Base-by-base conservation (phyloP, 2,888 invertebrate genomes). In the Euplexia lucipara region DNA sequence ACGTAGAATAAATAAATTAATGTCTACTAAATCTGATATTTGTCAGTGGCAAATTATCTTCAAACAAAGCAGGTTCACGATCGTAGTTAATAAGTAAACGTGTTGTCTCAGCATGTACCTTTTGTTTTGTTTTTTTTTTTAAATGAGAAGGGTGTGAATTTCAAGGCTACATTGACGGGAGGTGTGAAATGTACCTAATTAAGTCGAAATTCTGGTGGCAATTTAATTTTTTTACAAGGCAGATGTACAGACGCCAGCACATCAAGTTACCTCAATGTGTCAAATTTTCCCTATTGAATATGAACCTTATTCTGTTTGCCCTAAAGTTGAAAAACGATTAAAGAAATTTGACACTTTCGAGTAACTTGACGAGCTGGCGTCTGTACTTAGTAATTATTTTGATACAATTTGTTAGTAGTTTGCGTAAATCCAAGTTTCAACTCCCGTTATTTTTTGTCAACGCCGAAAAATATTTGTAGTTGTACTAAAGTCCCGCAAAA, bases 61-160 rank as follows among this genome's bases (percentile, higher is more conserved):
- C 18, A 52, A 42, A 66, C 39, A 65, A 64, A 75, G 47, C 62
- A 49, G 47, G 54, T 54, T 20, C 51, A 37, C 47, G 62, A 44
- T 4, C 45, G 35, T 78, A 78, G 78, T 74, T 69, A 74, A 74
- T 68, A 68, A 62, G 68, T 75, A 68, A 72, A 69, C 61, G 41
- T 58, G 79, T 78, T 75, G 78, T 64, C 76, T 32, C 41, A 41
- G 68, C 64, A 34, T 51, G 49, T 10, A 26, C n/a, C 14, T 64
- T 42, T 57, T 41, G 22, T 52, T 64, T 75, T 70, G 52, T 47
- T 64, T 70, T 59, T 62, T 62, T 47, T 63, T 64, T 35, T 26
- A 26, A 26, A 22, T 47, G 18, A n/a, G 35, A 14, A 37, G 2
- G 44, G 4, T 9, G 32, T 22, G 10, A 26, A 32, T 12, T 16